Conservation (phyloP, 2,888 invertebrate species). For the Stenodema calcarata region DNA sequence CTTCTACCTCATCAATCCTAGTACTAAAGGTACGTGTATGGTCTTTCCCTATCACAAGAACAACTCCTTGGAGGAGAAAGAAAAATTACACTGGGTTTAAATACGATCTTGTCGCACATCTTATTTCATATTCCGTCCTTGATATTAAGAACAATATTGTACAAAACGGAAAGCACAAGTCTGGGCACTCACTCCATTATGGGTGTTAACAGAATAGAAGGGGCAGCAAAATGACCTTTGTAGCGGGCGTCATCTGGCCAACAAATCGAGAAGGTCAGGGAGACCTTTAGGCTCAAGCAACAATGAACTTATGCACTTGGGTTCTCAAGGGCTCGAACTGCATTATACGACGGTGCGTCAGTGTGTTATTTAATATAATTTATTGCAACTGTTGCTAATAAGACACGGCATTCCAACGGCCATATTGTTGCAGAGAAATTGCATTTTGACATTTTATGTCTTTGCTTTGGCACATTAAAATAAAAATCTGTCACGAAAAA, state of each 20-base stretch:
- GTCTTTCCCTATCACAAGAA: too few relatives aligned
- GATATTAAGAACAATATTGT: not conserved
- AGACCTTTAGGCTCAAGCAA: not conserved
- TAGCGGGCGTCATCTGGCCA: not conserved
- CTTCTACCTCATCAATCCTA: too few relatives aligned
- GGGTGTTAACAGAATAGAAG: not conserved
- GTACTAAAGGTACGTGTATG: too few relatives aligned
- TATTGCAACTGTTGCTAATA: too few relatives aligned
- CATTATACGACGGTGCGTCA: not conserved
- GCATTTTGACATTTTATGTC: too few relatives aligned
- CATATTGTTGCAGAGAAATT: too few relatives aligned
- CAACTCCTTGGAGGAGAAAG: too few relatives aligned
- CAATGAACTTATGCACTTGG: conserved; percentile 2
- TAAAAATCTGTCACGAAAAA: too few relatives aligned
- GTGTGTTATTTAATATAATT: too few relatives aligned
- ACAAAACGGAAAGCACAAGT: not conserved
- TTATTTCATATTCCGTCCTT: not conserved
- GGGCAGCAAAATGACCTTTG: not conserved
- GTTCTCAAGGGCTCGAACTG: not conserved
- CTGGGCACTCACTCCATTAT: not conserved
- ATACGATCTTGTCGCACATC: not conserved
- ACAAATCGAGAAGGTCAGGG: not conserved
- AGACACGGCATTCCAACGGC: too few relatives aligned
- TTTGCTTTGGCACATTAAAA: too few relatives aligned
- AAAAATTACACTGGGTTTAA: not conserved